Evolutionary conservation across 2,113 vertebrate species (phyloP).

Genomic region (Bathybates hornii): DNA sequence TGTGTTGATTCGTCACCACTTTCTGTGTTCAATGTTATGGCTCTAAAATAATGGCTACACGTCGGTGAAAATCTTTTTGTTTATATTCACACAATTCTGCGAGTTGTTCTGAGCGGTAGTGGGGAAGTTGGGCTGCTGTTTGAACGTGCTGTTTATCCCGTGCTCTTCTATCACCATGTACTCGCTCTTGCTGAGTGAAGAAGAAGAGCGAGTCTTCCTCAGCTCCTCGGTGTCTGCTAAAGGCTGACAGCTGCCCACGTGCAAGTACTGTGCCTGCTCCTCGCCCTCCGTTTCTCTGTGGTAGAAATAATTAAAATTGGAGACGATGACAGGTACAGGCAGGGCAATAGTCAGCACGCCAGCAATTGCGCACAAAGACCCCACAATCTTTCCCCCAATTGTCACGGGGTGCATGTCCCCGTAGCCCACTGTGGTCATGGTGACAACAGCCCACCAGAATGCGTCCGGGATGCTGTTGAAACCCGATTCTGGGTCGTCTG

Average conservation of each 20-base stretch:
- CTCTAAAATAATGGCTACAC: constrained; percentile 71
- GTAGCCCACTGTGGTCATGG: constrained; percentile 97
- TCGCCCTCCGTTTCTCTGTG: constrained; percentile 95
- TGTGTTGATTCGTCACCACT: not conserved
- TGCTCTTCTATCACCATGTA: constrained; percentile 95
- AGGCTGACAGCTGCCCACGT: constrained; percentile 92
- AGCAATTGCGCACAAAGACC: constrained; percentile 92
- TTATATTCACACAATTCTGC: constrained; percentile 89
- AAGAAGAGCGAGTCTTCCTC: constrained; percentile 85
- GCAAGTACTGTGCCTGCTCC: constrained; percentile 94
- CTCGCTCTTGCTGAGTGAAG: constrained; percentile 93
- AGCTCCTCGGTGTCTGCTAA: constrained; percentile 85
- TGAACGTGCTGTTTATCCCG: constrained; percentile 84
- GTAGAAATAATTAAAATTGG: constrained; percentile 99
- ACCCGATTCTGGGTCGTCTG: constrained; percentile 89
- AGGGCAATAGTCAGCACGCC: constrained; percentile 94
- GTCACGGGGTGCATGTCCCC: constrained; percentile 98
- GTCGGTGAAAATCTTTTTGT: constrained; percentile 97
- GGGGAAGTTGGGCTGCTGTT: constrained; percentile 82
- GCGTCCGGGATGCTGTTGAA: constrained; percentile 96
- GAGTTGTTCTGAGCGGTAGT: constrained; percentile 78
- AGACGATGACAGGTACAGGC: constrained; percentile 96
- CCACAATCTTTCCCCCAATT: constrained; percentile 96
- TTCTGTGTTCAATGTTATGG: not conserved
- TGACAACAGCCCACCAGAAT: constrained; percentile 99